Base-by-base conservation (phyloP, 2,797 vertebrate species). In the Pangasius krempfi region DNA sequence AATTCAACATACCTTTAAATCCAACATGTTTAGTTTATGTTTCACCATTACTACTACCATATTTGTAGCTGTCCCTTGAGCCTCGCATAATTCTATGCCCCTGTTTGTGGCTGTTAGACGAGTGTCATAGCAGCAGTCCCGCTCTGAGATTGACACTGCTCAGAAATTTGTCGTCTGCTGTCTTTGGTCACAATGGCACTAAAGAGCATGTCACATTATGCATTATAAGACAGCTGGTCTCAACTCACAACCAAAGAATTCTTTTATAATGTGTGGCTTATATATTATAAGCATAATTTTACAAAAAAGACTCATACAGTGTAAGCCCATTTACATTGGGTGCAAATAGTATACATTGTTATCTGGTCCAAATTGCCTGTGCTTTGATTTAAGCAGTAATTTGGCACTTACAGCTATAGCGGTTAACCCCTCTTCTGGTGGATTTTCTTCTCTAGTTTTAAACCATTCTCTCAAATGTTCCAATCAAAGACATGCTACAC, bases 331-430 rank as follows among this genome's bases (percentile, higher is more conserved):
- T 50, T 60, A 37, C 60, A 60, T 1, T 47, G 58, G 14, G 14
- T 30, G 14, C 40, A 83, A 47, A 64, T 37, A 14, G 5, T 44
- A 44, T 7, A 44, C 22, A n/a, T 20, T 47, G 60, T 40, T 40
- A 82, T 62, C 33, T 10, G 37, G 37, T 83, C 20, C 40, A 3
- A 62, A 30, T 30, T 47, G 33, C 7, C 9, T 22, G 14, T 20
- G 62, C 40, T 84, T 84, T n/a, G 14, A 30, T 80, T 80, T 33
- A 58, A 79, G 33, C n/a, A 8, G 33, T 56, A n/a, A 88, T 85
- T 56, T 68, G 72, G 37, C 68, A 68, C 79, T 78, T 64, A 68
- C 5, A 25, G 60, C 60, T 68, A 27, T 79, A 52, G 62, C 20
- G 58, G 12, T 22, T 56, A 84, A 75, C n/a, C 16, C 20, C 44